Percentiles rank a stretch among this genome's conserved stretches.
phyloP scores from a whole-genome alignment of 2,797 vertebrate species.

The Danio aesculapii region DNA sequence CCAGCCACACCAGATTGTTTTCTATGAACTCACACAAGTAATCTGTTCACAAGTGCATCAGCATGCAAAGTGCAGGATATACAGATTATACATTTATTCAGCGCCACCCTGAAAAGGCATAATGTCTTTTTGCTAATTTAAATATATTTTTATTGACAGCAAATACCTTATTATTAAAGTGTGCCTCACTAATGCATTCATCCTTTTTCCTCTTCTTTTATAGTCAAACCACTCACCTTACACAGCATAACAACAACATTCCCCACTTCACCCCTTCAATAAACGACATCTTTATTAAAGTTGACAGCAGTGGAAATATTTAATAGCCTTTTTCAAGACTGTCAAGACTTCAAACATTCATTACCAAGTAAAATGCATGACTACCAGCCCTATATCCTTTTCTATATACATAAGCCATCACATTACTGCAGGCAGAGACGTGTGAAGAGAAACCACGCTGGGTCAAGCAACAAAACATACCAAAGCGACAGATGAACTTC shows the following conservation, averaged over 20 bases:
- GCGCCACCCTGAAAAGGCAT: too few relatives aligned
- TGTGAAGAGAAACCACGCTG: constrained; percentile 5
- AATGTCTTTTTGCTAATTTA: too few relatives aligned
- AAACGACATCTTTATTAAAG: not conserved
- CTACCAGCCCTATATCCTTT: not conserved
- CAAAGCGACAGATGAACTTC: constrained; percentile 2
- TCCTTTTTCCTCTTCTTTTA: too few relatives aligned
- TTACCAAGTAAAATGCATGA: not conserved
- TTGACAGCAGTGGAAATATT: not conserved
- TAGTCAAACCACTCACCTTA: not conserved
- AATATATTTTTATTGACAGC: too few relatives aligned
- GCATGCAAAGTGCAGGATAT: too few relatives aligned
- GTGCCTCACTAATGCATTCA: too few relatives aligned
- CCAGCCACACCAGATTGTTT: too few relatives aligned
- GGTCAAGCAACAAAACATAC: constrained; percentile 22
- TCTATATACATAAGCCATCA: not conserved
- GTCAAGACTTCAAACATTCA: not conserved
- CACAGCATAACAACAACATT: not conserved
- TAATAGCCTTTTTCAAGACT: not conserved
- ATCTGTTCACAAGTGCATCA: too few relatives aligned
- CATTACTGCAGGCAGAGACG: not conserved
- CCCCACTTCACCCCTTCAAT: not conserved
- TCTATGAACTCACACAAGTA: too few relatives aligned
- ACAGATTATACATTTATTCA: too few relatives aligned
- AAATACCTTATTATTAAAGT: too few relatives aligned